phyloP scores from a whole-genome alignment of 2,888 invertebrate genomes.

The Macrosoma leucophasiata region DNA sequence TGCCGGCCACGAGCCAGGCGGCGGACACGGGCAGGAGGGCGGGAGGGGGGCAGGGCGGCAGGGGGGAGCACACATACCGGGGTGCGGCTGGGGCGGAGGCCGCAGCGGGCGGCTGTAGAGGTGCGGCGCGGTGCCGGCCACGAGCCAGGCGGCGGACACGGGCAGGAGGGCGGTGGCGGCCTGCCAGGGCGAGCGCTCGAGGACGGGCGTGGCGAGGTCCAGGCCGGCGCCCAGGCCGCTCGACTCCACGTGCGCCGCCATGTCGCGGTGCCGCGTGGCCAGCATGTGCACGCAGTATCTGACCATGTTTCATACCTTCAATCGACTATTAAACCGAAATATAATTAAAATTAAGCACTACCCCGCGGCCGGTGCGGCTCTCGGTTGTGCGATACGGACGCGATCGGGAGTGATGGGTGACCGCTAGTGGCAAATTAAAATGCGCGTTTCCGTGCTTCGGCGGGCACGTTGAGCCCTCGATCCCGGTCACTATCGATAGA shows the following conservation, averaged over 20 bases:
- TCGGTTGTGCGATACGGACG: background rate
- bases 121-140: slow-evolving; percentile 79
- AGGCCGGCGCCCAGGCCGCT: slow-evolving; percentile 65
- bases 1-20: slow-evolving; percentile 82
- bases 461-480: too few relatives aligned
- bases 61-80: too few relatives aligned
- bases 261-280: slow-evolving; percentile 75
- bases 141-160: slow-evolving; percentile 81
- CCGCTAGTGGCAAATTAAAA: too few relatives aligned
- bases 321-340: too few relatives aligned
- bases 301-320: too few relatives aligned
- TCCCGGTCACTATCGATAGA: too few relatives aligned
- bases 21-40: slow-evolving; percentile 77
- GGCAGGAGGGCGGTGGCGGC: slow-evolving; percentile 66
- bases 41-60: too few relatives aligned
- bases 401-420: too few relatives aligned
- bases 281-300: slow-evolving; percentile 69
- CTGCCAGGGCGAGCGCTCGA: slow-evolving; percentile 53
- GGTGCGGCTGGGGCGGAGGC: slow-evolving; percentile 42
- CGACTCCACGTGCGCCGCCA: slow-evolving; percentile 42
- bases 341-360: too few relatives aligned
- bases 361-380: background rate
- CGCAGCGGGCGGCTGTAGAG: slow-evolving; percentile 65
- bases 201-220: slow-evolving; percentile 85
- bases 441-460: too few relatives aligned